Base-by-base conservation (phyloP, 2,797 vertebrate genomes). In the Sylvilagus floridanus region DNA sequence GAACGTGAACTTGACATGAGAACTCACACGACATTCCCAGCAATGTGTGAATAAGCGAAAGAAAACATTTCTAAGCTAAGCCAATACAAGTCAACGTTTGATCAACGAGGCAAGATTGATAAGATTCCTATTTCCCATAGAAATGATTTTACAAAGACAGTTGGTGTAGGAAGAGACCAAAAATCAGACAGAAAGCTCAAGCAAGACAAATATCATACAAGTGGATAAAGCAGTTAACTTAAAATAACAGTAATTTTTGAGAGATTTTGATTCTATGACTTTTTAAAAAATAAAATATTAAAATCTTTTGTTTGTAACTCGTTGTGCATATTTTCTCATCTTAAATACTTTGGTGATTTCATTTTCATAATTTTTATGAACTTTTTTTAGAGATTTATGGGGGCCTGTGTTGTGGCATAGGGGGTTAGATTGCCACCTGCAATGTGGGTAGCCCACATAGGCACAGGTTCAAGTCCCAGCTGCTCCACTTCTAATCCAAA, bases 241-340 rank as follows among this genome's bases (percentile, higher is more conserved):
- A 4, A 30, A 37, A 54, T 7, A 8, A 30, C 14, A 17, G 54
- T 82, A 63, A 66, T 37, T 66, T 85, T 91, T 68, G 14, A 79
- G 63, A 17, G 13, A 50, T 52, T 52, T 76, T 91, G 42, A 82
- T 35, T 65, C 37, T 79, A 0, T 17, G 9, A 4, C 32, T 35
- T 52, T 82, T 35, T 52, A 77, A 21, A 73, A 5, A 54, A 65
- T 47, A 52, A 65, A 84, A 66, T 37, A 16, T 11, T 22, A 62
- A 85, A 42, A 16, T 9, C 35, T 26, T 84, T 77, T 86, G 52
- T 72, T 85, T 77, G 37, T 54, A 32, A 57, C 78, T 93, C 73
- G 26, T 35, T 65, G 54, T 86, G 77, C 26, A 79, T 65, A 54
- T 42, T 81, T 93, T 71, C 66, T 95, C 30, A 88, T 85, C 63